Evolutionary conservation across 2,113 vertebrate genomes (phyloP), one percentile per base, ranked within the genome.

Genomic region (Engystomops pustulosus): DNA sequence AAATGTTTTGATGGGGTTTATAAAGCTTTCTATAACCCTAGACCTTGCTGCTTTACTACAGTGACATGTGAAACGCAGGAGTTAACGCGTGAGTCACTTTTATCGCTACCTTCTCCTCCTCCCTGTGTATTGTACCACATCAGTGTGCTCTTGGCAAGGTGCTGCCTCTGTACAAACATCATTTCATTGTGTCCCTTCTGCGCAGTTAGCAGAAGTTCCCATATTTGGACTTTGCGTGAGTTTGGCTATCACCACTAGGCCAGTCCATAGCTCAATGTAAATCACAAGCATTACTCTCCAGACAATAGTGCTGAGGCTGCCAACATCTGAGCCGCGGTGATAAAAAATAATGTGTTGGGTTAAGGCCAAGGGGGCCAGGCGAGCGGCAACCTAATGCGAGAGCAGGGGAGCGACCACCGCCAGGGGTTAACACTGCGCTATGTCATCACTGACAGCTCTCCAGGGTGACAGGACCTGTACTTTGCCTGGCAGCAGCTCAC

Each of bases 181-280:
- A 18, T 55, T 51, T 55, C 8, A 30, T 78, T 78, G 49, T 27
- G 72, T 68, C 72, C 70, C 36, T 76, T 76, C 53, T 83, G 80
- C 68, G 27, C 58, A 53, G 72, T 77, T 77, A 77, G 60, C 53
- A 83, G 60, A 84, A 77, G 82, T 84, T 84, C 58, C 82, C 81
- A 76, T 83, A 83, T 83, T 83, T 76, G 81, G 81, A 60, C 81
- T 84, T 81, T 69, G 82, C 51, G 58, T 68, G 72, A 51, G 82
- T 77, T 65, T 84, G 44, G 44, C 82, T 65, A 77, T 84, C 82
- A 38, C 55, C 72, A 20, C 71, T 34, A 23, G 81, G 65, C 80
- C 80, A 32, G 69, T 65, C 72, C 45, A 38, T 34, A 65, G 58
- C 60, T 77, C 32, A 45, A 77, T 84, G 82, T 84, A 84, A 84